These are phyloP conservation scores for Cassiopea xamachana DNA, from an alignment of 30 jellyfish, hydroid and myxozoan genomes.

Conservation along the genomic window DNA sequence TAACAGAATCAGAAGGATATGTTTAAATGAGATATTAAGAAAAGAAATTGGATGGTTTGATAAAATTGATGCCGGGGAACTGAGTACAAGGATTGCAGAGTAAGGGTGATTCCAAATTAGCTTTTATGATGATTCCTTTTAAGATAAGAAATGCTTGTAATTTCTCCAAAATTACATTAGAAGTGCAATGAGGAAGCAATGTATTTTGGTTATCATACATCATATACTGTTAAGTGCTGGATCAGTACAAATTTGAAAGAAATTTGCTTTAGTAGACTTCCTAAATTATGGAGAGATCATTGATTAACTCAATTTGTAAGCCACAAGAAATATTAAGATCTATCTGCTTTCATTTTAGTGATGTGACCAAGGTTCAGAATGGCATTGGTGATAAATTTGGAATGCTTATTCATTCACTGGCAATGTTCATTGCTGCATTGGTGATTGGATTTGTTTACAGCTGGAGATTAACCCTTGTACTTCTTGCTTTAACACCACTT, in stretches of 20 bases:
- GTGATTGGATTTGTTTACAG: constrained; percentile 81
- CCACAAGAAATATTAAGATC: too few species aligned
- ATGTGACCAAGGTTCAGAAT: constrained; percentile 78
- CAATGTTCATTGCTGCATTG: constrained; percentile 78
- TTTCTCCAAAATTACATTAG: too few species aligned
- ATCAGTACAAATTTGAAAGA: too few species aligned
- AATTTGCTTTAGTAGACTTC: too few species aligned
- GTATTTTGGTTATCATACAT: too few species aligned
- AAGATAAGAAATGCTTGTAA: too few species aligned
- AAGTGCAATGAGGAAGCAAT: too few species aligned
- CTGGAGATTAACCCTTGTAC: constrained; percentile 80
- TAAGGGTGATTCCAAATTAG: constrained; percentile 15
- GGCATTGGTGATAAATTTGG: constrained; percentile 91
- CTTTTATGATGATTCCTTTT: background rate
- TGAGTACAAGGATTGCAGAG: constrained; percentile 84
- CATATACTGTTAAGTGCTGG: too few species aligned
- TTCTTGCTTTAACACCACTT: constrained; percentile 73
- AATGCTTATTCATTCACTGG: constrained; percentile 63
- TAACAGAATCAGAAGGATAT: constrained; percentile 57
- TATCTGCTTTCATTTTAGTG: constrained; percentile 30
- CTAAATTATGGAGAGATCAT: too few species aligned
- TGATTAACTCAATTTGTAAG: too few species aligned
- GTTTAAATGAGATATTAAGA: constrained; percentile 62
- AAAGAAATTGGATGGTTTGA: constrained; percentile 95
- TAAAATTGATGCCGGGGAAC: constrained; percentile 79